A percentile compares a stretch with the other conserved stretches of the same genome.
Evolutionary conservation across 2,888 invertebrate genomes (phyloP).

Genomic region (Tetranychus truncatus): DNA sequence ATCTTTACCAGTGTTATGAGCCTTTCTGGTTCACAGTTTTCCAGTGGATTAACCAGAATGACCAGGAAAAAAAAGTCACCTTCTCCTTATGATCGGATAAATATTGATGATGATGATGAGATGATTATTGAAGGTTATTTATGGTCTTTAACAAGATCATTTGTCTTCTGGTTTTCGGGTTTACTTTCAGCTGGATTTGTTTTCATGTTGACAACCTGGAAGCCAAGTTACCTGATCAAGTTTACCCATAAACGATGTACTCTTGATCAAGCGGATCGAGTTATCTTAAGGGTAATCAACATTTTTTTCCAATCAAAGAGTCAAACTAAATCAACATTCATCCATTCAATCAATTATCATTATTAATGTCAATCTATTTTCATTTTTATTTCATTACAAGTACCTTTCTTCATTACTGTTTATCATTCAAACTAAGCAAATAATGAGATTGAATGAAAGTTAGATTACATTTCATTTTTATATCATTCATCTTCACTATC

Average conservation of each 20-base stretch:
- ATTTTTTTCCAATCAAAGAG: not conserved
- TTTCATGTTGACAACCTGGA: conserved; percentile 25
- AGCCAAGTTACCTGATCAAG: conserved; percentile 24
- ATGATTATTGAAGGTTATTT: conserved; percentile 17
- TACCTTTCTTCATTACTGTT: no score
- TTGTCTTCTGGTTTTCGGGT: not conserved
- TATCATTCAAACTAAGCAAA: no score
- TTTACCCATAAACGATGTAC: conserved; percentile 25
- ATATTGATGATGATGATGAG: conserved; percentile 20
- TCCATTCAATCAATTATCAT: not conserved
- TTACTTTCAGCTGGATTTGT: conserved; percentile 25
- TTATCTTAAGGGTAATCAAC: conserved; percentile 26
- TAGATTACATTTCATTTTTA: conserved; percentile 19
- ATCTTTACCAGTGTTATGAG: no score
- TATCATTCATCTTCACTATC: not conserved
- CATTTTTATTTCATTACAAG: not conserved
- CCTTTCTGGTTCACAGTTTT: not conserved
- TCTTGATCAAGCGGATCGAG: conserved; percentile 25
- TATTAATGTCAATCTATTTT: not conserved
- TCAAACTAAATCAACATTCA: not conserved
- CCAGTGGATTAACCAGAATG: not conserved
- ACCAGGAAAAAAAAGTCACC: not conserved
- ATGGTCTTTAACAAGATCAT: not conserved
- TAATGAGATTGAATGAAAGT: no score
- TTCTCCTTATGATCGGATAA: conserved; percentile 16